Base-by-base conservation (phyloP, 2,888 invertebrate genomes). In the Proisotoma minuta region DNA sequence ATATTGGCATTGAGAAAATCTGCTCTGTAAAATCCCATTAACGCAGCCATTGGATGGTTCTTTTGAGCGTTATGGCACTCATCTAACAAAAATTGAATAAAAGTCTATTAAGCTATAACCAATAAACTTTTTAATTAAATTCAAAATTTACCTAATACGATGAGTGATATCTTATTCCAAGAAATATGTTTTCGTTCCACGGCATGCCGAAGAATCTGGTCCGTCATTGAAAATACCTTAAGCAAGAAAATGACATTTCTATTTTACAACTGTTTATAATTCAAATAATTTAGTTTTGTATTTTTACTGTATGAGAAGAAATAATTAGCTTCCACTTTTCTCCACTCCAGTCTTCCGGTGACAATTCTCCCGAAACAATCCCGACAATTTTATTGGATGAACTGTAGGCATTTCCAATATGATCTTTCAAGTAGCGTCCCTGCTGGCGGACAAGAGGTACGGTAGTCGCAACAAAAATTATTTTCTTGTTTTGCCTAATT, bases 51-150 rank as follows among this genome's bases (percentile, higher is more conserved):
- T 0, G 91, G 87, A 77, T 94, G 92, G 61, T 85, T 84, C 20
- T 84, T 84, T 0, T 88, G 87, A 0, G 87, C 92, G 75, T 89
- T 87, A 76, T 99, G 98, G 74, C 98, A 98, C 77, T 99, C 98
- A 77, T 99, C 98, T 75, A 98, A 86, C 5, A 43, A 5, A 5
- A 43, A n/a, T n/a, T n/a, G n/a, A n/a, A n/a, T n/a, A n/a, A n/a
- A n/a, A n/a, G n/a, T n/a, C n/a, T n/a, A n/a, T n/a, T n/a, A n/a
- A n/a, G n/a, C n/a, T n/a, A n/a, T n/a, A n/a, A n/a, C n/a, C n/a
- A n/a, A n/a, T n/a, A n/a, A n/a, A n/a, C n/a, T n/a, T n/a, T n/a
- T n/a, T n/a, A n/a, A n/a, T n/a, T n/a, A n/a, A n/a, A n/a, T n/a
- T n/a, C n/a, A n/a, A n/a, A n/a, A 34, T 12, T 34, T 12, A 12